phyloP scores from a whole-genome alignment of 2,797 vertebrate species.

The Malacoraja senta region DNA sequence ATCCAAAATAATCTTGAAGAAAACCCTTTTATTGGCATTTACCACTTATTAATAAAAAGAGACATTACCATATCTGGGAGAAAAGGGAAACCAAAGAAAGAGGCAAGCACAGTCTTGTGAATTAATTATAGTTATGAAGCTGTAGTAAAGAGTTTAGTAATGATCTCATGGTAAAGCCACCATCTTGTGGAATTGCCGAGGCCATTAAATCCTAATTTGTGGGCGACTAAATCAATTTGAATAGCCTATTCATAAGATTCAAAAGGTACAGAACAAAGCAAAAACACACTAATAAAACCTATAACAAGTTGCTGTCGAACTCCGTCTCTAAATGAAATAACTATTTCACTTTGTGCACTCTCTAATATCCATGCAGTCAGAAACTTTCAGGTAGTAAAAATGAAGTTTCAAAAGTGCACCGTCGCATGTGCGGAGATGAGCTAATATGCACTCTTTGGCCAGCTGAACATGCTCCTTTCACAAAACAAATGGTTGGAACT shows the following conservation, averaged over 20 bases:
- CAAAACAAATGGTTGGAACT: background rate
- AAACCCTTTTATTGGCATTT: background rate
- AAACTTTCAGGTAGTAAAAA: background rate
- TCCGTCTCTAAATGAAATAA: background rate
- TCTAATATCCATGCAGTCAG: background rate
- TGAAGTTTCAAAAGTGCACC: background rate
- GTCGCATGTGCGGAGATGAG: background rate
- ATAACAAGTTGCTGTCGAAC: background rate
- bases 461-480: background rate
- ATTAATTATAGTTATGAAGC: background rate
- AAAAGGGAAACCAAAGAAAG: background rate
- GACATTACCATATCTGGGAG: background rate
- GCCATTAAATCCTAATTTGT: background rate
- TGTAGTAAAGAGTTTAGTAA: background rate
- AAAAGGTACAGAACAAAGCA: background rate
- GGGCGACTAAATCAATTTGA: background rate
- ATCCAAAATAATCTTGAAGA: background rate
- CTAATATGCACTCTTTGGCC: background rate
- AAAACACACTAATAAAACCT: background rate
- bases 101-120: background rate
- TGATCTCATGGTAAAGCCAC: background rate
- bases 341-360: background rate
- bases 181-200: background rate
- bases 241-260: background rate
- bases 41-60: background rate